Percentiles rank a stretch among this genome's conserved stretches.
These are phyloP conservation scores for Charadrius vociferus DNA, from an alignment of 2,113 vertebrate genomes.

Conservation along the genomic window DNA sequence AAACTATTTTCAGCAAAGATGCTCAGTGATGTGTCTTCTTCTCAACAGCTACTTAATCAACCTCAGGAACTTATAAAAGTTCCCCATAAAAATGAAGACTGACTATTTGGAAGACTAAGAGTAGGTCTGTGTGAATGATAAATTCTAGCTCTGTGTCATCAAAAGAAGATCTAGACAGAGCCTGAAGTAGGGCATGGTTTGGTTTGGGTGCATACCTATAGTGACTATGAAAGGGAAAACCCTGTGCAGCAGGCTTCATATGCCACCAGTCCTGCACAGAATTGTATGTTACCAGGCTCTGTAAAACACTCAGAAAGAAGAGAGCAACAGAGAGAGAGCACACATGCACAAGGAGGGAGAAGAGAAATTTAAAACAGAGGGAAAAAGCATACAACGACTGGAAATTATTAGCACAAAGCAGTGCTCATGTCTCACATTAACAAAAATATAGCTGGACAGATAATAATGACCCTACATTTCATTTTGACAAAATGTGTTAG, in stretches of 20 bases:
- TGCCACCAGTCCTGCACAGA: not conserved
- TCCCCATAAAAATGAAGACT: not conserved
- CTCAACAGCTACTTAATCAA: not conserved
- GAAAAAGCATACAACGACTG: not conserved
- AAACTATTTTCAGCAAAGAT: not conserved
- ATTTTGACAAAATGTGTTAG: not conserved
- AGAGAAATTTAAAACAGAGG: not conserved
- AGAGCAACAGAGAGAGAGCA: not conserved
- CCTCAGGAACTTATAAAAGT: not conserved
- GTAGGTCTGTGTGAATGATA: fast-evolving
- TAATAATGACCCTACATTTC: not conserved
- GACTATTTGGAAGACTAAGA: not conserved
- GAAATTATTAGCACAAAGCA: not conserved
- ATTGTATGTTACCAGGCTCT: not conserved
- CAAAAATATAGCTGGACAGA: not conserved
- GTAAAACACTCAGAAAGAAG: not conserved
- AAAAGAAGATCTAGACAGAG: not conserved
- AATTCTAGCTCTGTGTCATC: not conserved
- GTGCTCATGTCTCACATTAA: not conserved
- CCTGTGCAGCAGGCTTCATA: not conserved
- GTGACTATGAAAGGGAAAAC: not conserved
- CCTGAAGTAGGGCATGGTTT: not conserved
- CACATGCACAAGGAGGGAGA: not conserved
- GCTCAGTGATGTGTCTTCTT: not conserved
- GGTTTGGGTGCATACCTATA: not conserved